Evolutionary conservation across 2,113 vertebrate species (phyloP).

Genomic region (Pelusios castaneus): DNA sequence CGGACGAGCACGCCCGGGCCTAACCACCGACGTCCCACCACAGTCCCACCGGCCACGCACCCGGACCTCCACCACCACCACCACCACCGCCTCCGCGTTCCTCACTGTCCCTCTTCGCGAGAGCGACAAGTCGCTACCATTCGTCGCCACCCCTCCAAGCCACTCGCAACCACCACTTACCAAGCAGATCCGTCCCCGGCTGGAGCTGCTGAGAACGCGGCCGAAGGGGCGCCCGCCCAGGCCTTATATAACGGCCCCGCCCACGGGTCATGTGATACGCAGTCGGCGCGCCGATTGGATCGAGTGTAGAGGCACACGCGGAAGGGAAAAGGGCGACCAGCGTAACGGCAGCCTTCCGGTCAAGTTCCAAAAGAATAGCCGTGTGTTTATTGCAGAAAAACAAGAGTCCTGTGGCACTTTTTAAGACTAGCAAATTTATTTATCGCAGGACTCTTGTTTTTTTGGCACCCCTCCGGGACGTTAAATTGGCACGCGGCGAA

Average conservation of each 20-base stretch:
- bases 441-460: no score
- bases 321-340: no score
- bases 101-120: background rate
- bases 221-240: background rate
- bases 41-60: background rate
- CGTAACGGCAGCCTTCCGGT: no score
- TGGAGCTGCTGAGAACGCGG: background rate
- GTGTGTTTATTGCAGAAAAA: no score
- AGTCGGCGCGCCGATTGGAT: background rate
- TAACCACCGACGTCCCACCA: no score
- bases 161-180: background rate
- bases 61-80: background rate
- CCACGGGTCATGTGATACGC: background rate
- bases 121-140: no score
- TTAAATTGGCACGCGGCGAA: no score
- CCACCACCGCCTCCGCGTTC: accelerated
- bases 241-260: background rate
- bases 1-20: background rate
- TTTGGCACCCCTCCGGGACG: background rate
- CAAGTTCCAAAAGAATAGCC: no score
- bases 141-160: background rate
- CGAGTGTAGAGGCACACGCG: background rate
- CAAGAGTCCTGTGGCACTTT: no score
- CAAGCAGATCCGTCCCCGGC: accelerated
- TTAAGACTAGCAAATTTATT: no score